Conservation (phyloP, 1,140 invertebrate species). For the Drosophila subobscura region DNA sequence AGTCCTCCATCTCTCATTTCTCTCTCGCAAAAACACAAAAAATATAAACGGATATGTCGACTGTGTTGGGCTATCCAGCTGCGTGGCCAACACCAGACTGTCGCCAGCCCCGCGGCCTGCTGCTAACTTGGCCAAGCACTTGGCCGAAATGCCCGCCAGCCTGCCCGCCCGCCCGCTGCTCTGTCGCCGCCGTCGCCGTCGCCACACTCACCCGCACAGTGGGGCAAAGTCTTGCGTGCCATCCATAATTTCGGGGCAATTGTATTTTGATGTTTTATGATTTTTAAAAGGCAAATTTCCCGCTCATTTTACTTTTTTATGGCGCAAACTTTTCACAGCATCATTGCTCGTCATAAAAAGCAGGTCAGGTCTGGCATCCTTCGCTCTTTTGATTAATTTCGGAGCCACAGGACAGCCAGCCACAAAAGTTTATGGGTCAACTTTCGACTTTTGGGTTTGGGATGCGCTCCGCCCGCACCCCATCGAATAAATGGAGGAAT, state of each 20-base stretch:
- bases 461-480: conserved; percentile 3
- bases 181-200: conserved; percentile 33
- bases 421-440: conserved; percentile 59
- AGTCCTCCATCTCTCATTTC: conserved; percentile 57
- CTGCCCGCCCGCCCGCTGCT: conserved; percentile 43
- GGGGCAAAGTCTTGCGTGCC: conserved; percentile 40
- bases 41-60: conserved; percentile 35
- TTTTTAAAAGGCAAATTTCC: conserved; percentile 37
- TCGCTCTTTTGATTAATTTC: conserved; percentile 62
- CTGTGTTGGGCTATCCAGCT: conserved; percentile 65
- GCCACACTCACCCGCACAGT: conserved; percentile 46
- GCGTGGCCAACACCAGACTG: conserved; percentile 75
- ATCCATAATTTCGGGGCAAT: conserved; percentile 24
- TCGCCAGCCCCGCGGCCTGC: conserved; percentile 57
- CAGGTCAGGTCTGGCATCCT: not conserved
- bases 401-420: not conserved
- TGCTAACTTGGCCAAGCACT: conserved; percentile 56
- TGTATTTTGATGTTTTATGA: conserved; percentile 38
- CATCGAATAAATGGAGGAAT: not conserved
- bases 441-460: conserved; percentile 42
- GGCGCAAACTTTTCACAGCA: conserved; percentile 37
- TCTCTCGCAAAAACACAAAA: conserved; percentile 23
- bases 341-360: conserved; percentile 33
- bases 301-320: conserved; percentile 38
- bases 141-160: conserved; percentile 8